Percentiles rank a stretch among this genome's conserved stretches.
phyloP scores from a whole-genome alignment of 2,888 invertebrate genomes.

The Apocheima hispidaria region DNA sequence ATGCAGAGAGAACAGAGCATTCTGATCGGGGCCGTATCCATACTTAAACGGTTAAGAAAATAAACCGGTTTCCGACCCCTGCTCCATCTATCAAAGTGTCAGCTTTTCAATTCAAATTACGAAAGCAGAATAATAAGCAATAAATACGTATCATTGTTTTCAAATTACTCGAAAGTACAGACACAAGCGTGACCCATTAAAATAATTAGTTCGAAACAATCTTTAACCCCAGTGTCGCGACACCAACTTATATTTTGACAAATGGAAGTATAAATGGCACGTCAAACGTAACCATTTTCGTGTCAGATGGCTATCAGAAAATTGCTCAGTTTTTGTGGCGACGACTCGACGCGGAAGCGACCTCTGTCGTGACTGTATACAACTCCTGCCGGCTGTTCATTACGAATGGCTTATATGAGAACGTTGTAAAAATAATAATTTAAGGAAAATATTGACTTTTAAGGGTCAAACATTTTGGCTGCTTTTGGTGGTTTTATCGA shows the following conservation, averaged over 20 bases:
- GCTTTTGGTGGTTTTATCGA: no score
- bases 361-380: slow-evolving; percentile 68
- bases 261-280: slow-evolving; percentile 82
- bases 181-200: slow-evolving; percentile 23
- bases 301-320: slow-evolving; percentile 82
- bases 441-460: no score
- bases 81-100: no score
- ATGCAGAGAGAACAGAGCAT: no score
- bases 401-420: slow-evolving; percentile 28
- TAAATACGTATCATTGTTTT: neutral
- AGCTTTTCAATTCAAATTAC: no score
- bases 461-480: no score
- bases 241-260: slow-evolving; percentile 63
- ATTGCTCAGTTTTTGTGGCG: slow-evolving; percentile 79
- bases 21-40: no score
- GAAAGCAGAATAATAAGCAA: no score
- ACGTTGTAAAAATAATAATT: no score
- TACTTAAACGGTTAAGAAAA: no score
- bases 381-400: slow-evolving; percentile 49
- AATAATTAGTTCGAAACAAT: slow-evolving; percentile 43
- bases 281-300: slow-evolving; percentile 78
- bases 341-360: slow-evolving; percentile 62
- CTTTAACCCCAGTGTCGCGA: slow-evolving; percentile 37
- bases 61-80: no score
- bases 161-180: neutral